Percentiles rank a stretch among this genome's conserved stretches.
phyloP scores from a whole-genome alignment of 2,888 invertebrate species.

The Camponotus fellah region DNA sequence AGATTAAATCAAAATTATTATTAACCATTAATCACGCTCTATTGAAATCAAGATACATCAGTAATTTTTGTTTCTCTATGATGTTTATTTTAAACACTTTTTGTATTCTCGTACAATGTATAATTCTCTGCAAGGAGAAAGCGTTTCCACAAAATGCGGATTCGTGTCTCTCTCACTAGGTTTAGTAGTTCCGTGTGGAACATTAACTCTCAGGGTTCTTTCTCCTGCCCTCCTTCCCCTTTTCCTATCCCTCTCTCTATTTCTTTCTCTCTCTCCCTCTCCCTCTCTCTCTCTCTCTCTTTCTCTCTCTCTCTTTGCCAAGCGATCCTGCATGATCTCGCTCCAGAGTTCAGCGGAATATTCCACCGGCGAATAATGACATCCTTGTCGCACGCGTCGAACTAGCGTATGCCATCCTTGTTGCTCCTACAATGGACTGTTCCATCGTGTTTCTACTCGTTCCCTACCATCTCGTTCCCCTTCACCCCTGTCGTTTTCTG shows the following conservation, averaged over 20 bases:
- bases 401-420: not conserved
- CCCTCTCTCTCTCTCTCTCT: not conserved
- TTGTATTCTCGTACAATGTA: not conserved
- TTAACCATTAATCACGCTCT: not conserved
- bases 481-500: not conserved
- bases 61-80: not conserved
- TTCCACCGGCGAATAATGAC: constrained; percentile 72
- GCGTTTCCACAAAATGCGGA: constrained; percentile 42
- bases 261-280: too few species aligned
- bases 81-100: not conserved
- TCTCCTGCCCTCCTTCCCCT: constrained; percentile 31
- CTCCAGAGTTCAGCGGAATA: constrained; percentile 75
- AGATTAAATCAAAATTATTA: not conserved
- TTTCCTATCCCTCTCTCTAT: too few species aligned
- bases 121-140: constrained; percentile 30
- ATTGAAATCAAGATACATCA: not conserved
- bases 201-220: constrained; percentile 55
- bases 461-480: constrained; percentile 28
- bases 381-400: constrained; percentile 52
- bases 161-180: constrained; percentile 40
- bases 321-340: constrained; percentile 39
- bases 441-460: constrained; percentile 4
- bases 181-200: constrained; percentile 47
- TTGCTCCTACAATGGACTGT: not conserved
- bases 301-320: constrained; percentile 18